Conservation (phyloP, 1,140 invertebrate genomes). For the Psilanteris sp. region DNA sequence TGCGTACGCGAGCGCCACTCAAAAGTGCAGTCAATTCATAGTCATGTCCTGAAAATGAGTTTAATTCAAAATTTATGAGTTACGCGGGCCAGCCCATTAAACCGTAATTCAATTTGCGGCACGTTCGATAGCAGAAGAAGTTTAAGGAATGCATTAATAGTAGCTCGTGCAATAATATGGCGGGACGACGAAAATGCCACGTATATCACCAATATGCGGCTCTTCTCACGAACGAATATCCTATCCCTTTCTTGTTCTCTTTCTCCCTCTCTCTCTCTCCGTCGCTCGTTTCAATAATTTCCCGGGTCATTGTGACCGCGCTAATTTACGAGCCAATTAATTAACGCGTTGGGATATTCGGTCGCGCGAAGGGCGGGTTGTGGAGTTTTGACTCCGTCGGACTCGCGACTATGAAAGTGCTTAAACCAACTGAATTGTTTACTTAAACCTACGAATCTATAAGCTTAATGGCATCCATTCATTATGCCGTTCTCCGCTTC, state of each 20-base stretch:
- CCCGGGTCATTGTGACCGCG: constrained; percentile 70
- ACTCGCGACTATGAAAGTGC: constrained; percentile 43
- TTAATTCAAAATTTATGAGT: constrained; percentile 43
- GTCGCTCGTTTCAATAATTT: constrained; percentile 61
- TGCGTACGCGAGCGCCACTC: constrained; percentile 6
- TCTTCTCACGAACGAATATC: constrained; percentile 64
- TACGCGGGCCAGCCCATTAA: constrained; percentile 21
- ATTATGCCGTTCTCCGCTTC: constrained; percentile 18
- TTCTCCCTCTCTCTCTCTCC: constrained; percentile 2
- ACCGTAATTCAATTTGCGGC: constrained; percentile 46
- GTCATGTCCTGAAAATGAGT: constrained; percentile 7
- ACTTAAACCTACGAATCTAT: constrained; percentile 57
- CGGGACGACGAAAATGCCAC: constrained; percentile 68
- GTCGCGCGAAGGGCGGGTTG: constrained; percentile 12
- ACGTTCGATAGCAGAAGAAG: constrained; percentile 50
- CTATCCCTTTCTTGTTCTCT: too few species aligned
- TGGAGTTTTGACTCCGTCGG: constrained; percentile 27
- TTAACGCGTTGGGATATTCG: constrained; percentile 68
- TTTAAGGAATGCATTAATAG: constrained; percentile 68
- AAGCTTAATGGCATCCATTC: constrained; percentile 53
- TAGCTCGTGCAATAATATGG: constrained; percentile 45
- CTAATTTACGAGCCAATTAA: constrained; percentile 79
- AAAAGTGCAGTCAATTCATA: constrained; percentile 27
- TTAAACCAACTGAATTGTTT: constrained; percentile 40
- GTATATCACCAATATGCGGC: constrained; percentile 71